Evolutionary conservation across 2,113 vertebrate species (phyloP).

Genomic region (Mastomys coucha): DNA sequence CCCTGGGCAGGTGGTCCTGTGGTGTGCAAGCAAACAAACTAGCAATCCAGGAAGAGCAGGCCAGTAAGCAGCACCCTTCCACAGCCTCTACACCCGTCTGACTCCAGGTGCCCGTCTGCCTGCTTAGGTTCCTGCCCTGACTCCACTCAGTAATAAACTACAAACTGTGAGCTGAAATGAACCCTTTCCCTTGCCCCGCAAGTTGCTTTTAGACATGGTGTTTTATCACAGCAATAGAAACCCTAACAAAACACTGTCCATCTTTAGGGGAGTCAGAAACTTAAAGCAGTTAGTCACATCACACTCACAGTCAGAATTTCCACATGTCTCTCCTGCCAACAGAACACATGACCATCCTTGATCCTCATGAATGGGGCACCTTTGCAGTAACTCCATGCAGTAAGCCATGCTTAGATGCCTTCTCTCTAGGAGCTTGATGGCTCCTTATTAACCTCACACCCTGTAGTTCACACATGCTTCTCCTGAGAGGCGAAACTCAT

Average conservation of each 20-base stretch:
- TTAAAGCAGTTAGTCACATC: no score
- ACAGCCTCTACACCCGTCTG: background rate
- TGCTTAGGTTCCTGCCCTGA: background rate
- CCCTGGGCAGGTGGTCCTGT: background rate
- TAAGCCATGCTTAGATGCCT: background rate
- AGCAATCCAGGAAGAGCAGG: background rate
- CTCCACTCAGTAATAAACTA: background rate
- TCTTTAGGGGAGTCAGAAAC: background rate
- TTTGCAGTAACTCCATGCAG: background rate
- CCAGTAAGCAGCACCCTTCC: background rate
- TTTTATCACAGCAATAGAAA: background rate
- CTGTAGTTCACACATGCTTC: background rate
- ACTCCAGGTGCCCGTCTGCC: background rate
- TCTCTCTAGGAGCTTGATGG: background rate
- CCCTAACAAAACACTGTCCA: background rate
- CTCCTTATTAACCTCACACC: background rate
- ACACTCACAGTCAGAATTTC: background rate
- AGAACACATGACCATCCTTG: no score
- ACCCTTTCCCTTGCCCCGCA: background rate
- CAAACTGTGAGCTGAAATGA: background rate
- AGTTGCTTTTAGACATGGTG: background rate
- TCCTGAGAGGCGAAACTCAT: background rate
- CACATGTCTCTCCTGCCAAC: background rate
- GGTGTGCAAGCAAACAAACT: background rate
- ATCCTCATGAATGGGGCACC: no score